phyloP scores from a whole-genome alignment of 2,888 invertebrate species.

The Heliconius charithonia region DNA sequence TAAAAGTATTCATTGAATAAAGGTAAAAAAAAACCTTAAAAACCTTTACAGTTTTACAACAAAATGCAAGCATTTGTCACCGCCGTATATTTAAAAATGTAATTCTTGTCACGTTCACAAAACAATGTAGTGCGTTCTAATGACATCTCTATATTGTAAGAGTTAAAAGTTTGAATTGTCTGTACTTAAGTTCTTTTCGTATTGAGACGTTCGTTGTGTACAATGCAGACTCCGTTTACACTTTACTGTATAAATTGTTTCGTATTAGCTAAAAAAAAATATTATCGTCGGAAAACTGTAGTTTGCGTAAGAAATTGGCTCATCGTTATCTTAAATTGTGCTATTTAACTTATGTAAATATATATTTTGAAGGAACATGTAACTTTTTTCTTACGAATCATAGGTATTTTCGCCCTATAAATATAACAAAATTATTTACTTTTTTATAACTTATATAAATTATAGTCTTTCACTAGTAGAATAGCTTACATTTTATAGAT shows the following conservation, averaged over 20 bases:
- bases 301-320: neutral
- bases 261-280: neutral
- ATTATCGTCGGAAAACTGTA: neutral
- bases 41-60: constrained; percentile 7
- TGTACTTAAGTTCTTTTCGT: constrained; percentile 9
- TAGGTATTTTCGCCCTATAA: no score
- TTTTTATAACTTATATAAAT: no score
- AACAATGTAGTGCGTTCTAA: constrained; percentile 6
- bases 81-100: constrained; percentile 17
- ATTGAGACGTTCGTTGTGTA: neutral
- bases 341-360: neutral
- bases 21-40: neutral
- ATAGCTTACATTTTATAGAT: no score
- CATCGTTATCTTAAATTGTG: neutral
- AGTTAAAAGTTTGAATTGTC: constrained; percentile 8
- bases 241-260: constrained; percentile 21
- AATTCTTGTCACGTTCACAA: constrained; percentile 25
- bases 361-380: no score
- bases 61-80: constrained; percentile 14
- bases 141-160: neutral
- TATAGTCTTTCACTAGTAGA: no score
- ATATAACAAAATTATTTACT: neutral
- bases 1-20: neutral
- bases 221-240: constrained; percentile 25
- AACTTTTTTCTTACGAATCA: no score